Conservation (phyloP, 1,140 invertebrate genomes). For the Bombus pascuorum region DNA sequence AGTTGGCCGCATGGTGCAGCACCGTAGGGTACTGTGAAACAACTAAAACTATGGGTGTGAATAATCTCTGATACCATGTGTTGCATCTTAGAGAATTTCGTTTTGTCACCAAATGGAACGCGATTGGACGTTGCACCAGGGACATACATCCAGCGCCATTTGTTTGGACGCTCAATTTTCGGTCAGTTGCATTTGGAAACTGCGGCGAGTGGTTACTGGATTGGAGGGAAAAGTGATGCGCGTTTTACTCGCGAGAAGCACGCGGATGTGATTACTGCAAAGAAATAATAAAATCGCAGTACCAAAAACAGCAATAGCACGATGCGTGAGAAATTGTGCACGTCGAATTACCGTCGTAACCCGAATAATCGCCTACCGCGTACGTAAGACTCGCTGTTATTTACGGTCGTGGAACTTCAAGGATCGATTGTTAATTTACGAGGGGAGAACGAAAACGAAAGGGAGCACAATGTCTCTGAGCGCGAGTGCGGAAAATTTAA, state of each 20-base stretch:
- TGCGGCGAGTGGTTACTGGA: neutral
- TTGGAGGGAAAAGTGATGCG: slow-evolving; percentile 1
- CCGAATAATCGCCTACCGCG: neutral
- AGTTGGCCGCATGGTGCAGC: too few species aligned
- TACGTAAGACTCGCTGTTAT: slow-evolving; percentile 35
- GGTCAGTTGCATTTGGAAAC: slow-evolving; percentile 42
- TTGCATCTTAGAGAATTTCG: neutral
- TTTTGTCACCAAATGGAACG: neutral
- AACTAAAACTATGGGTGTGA: too few species aligned
- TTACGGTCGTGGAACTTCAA: neutral
- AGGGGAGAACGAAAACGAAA: neutral
- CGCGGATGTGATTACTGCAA: slow-evolving; percentile 24
- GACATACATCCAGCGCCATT: slow-evolving; percentile 56
- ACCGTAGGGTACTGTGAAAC: too few species aligned
- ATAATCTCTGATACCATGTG: too few species aligned
- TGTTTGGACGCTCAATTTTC: slow-evolving; percentile 60
- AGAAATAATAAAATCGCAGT: neutral
- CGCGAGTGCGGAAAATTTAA: slow-evolving; percentile 86
- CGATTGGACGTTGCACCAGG: neutral
- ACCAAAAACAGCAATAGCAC: slow-evolving; percentile 18
- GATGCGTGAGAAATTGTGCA: slow-evolving; percentile 26
- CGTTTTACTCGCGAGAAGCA: neutral
- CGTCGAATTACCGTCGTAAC: neutral
- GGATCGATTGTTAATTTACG: slow-evolving; percentile 34
- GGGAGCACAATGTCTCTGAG: slow-evolving; percentile 84